Conservation (phyloP, 2,888 invertebrate genomes). For the Phania funesta region DNA sequence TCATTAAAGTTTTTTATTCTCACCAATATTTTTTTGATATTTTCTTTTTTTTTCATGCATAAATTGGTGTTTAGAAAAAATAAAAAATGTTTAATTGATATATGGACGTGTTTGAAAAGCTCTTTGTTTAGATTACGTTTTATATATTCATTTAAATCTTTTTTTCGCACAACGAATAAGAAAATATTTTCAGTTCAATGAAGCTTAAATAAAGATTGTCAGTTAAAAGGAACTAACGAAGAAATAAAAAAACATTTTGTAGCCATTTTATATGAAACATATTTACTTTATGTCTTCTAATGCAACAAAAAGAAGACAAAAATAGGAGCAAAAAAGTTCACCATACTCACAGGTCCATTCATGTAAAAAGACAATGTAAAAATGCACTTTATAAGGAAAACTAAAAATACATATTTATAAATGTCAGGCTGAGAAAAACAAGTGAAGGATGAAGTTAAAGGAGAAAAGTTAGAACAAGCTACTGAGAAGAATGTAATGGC, state of each 20-base stretch:
- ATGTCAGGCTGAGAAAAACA: conserved; percentile 43
- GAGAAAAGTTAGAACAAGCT: neutral
- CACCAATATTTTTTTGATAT: no score
- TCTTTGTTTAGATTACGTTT: neutral
- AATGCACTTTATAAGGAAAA: conserved; percentile 60
- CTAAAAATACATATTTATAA: conserved; percentile 66
- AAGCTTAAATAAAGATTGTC: conserved; percentile 64
- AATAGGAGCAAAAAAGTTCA: conserved; percentile 12
- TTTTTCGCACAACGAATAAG: conserved; percentile 28
- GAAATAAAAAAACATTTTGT: conserved; percentile 10
- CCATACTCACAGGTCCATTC: conserved; percentile 38
- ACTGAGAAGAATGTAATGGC: neutral
- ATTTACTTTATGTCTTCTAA: conserved; percentile 47
- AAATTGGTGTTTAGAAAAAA: no score
- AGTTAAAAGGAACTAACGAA: conserved; percentile 50
- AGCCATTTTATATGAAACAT: conserved; percentile 50
- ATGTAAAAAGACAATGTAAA: conserved; percentile 52
- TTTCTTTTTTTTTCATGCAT: no score
- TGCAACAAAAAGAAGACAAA: neutral
- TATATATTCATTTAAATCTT: conserved; percentile 19
- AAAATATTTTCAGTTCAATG: conserved; percentile 63
- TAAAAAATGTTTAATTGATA: no score
- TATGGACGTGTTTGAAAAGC: no score
- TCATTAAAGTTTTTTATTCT: no score
- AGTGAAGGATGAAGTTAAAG: neutral